A percentile compares a stretch with the other conserved stretches of the same genome.
Evolutionary conservation across 2,797 vertebrate species (phyloP).

Genomic region (Eupleurogrammus muticus): DNA sequence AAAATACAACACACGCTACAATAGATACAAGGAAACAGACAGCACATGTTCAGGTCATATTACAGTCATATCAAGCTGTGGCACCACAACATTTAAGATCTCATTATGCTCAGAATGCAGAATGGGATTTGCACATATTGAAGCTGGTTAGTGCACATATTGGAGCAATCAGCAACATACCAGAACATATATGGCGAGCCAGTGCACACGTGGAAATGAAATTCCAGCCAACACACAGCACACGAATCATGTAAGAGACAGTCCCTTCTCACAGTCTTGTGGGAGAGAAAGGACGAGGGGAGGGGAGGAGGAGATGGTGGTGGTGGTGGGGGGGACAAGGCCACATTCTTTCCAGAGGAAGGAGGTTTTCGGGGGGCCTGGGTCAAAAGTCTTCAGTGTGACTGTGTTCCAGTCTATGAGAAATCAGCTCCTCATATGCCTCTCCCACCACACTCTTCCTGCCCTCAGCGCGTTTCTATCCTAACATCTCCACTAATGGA

Average conservation of each 20-base stretch:
- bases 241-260: slow-evolving; percentile 36
- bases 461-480: slow-evolving; percentile 46
- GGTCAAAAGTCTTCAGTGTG: slow-evolving; percentile 79
- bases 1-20: too few relatives aligned
- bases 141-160: slow-evolving; percentile 15
- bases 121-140: background rate
- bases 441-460: slow-evolving; percentile 60
- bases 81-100: background rate
- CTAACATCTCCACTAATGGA: slow-evolving; percentile 45
- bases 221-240: slow-evolving; percentile 38
- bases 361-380: slow-evolving; percentile 74
- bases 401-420: slow-evolving; percentile 74
- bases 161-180: slow-evolving; percentile 21
- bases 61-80: background rate
- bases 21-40: too few relatives aligned
- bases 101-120: background rate
- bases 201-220: slow-evolving; percentile 46
- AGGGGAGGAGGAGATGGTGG: slow-evolving; percentile 26
- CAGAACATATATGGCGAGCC: slow-evolving; percentile 41
- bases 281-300: slow-evolving; percentile 61
- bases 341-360: slow-evolving; percentile 85
- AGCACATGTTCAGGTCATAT: too few relatives aligned
- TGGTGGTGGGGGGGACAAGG: too few relatives aligned
- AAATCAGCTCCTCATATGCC: slow-evolving; percentile 72
- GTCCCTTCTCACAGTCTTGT: slow-evolving; percentile 64